Conservation (phyloP, 1,140 invertebrate species). For the Papilio polyxenes region DNA sequence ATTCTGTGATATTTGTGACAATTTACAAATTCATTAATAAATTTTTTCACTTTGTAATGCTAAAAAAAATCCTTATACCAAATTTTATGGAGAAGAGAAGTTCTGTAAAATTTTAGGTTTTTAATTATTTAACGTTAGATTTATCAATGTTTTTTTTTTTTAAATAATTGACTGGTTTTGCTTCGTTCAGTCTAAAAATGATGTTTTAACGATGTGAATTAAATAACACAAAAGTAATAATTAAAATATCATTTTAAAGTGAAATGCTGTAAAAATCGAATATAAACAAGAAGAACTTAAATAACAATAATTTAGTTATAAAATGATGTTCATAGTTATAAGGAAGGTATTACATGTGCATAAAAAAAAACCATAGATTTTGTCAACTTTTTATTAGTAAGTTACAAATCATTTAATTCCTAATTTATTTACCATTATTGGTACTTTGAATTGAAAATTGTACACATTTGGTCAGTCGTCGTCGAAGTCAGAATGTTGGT, state of each 20-base stretch:
- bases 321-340: constrained; percentile 30
- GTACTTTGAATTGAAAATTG: too few relatives aligned
- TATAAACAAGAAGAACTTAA: constrained; percentile 25
- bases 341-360: constrained; percentile 19
- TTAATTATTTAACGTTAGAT: too few relatives aligned
- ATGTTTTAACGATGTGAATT: neutral
- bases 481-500: too few relatives aligned
- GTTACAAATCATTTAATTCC: neutral
- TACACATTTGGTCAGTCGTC: too few relatives aligned
- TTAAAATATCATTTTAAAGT: neutral
- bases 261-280: constrained; percentile 12
- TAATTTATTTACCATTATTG: too few relatives aligned
- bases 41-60: neutral
- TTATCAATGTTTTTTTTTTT: too few relatives aligned
- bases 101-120: too few relatives aligned
- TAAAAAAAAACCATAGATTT: neutral
- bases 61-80: too few relatives aligned
- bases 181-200: neutral
- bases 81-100: too few relatives aligned
- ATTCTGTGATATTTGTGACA: neutral
- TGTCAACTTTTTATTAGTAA: neutral
- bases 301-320: constrained; percentile 35
- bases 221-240: neutral
- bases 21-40: neutral
- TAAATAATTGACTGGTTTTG: too few relatives aligned